phyloP scores from a whole-genome alignment of 2,888 invertebrate species.

The Quadroppia sp. region DNA sequence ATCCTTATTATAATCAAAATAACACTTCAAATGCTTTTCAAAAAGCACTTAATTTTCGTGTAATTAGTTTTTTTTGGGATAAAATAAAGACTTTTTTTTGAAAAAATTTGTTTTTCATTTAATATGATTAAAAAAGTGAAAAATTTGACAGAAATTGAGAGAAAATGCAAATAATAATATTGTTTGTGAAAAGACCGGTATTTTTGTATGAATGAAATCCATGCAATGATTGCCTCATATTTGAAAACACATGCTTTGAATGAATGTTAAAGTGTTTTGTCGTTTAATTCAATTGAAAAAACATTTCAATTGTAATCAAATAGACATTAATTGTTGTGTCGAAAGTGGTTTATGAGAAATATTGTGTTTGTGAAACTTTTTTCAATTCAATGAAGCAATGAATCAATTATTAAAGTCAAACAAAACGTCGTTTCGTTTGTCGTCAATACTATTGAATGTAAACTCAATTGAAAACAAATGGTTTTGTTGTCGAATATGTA shows the following conservation, averaged over 20 bases:
- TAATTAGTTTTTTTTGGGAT: no score
- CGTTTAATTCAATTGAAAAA: not conserved
- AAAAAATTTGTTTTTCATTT: no score
- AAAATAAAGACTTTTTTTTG: no score
- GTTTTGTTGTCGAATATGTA: not conserved
- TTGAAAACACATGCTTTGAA: constrained; percentile 30
- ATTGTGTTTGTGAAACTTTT: not conserved
- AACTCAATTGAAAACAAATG: not conserved
- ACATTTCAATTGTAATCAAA: not conserved
- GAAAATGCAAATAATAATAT: no score
- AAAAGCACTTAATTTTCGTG: no score
- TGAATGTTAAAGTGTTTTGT: not conserved
- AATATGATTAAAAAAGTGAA: no score
- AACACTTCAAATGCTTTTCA: no score
- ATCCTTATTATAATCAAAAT: no score
- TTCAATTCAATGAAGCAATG: constrained; percentile 24
- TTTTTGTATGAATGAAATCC: not conserved
- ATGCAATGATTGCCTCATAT: constrained; percentile 32
- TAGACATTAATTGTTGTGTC: not conserved
- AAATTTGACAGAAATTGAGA: no score
- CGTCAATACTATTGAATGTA: not conserved
- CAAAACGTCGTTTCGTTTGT: constrained; percentile 11
- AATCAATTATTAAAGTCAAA: not conserved
- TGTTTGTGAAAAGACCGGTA: no score
- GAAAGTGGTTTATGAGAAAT: not conserved